A percentile compares a stretch with the other conserved stretches of the same genome.
Evolutionary conservation across 2,113 vertebrate genomes (phyloP).

Genomic region (Protomyctophum bolini): DNA sequence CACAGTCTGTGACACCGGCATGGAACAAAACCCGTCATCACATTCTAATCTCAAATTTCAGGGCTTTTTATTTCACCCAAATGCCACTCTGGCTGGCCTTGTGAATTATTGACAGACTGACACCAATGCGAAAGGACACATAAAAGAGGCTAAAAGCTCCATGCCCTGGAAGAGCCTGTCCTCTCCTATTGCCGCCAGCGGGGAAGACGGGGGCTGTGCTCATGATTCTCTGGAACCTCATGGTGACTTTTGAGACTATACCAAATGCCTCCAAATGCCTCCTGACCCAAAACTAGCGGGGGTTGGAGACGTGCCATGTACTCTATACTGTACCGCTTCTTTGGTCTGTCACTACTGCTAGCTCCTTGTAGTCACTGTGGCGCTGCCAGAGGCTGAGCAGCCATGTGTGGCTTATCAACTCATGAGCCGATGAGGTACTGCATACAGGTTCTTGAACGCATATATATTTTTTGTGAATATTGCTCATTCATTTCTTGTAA

Average conservation of each 20-base stretch:
- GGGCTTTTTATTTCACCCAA: constrained; percentile 78
- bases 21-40: constrained; percentile 77
- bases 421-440: constrained; percentile 16
- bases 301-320: not conserved
- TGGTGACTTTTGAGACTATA: constrained; percentile 46
- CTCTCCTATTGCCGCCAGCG: constrained; percentile 68
- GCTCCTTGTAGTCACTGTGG: constrained; percentile 3
- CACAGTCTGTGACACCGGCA: constrained; percentile 59
- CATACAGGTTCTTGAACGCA: constrained; percentile 28
- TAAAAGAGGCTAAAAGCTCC: constrained; percentile 76
- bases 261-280: constrained; percentile 47
- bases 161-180: constrained; percentile 70
- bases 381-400: constrained; percentile 35
- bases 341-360: constrained; percentile 53
- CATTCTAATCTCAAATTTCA: constrained; percentile 78
- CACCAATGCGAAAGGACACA: constrained; percentile 75
- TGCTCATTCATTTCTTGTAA: constrained; percentile 33
- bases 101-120: constrained; percentile 81
- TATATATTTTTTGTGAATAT: constrained; percentile 35
- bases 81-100: constrained; percentile 75
- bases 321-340: constrained; percentile 42
- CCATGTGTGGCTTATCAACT: constrained; percentile 52
- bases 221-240: constrained; percentile 56
- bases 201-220: constrained; percentile 47
- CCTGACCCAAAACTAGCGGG: constrained; percentile 46